These are phyloP conservation scores for Ladona fulva DNA, from an alignment of 1,140 invertebrate genomes.

Conservation along the genomic window DNA sequence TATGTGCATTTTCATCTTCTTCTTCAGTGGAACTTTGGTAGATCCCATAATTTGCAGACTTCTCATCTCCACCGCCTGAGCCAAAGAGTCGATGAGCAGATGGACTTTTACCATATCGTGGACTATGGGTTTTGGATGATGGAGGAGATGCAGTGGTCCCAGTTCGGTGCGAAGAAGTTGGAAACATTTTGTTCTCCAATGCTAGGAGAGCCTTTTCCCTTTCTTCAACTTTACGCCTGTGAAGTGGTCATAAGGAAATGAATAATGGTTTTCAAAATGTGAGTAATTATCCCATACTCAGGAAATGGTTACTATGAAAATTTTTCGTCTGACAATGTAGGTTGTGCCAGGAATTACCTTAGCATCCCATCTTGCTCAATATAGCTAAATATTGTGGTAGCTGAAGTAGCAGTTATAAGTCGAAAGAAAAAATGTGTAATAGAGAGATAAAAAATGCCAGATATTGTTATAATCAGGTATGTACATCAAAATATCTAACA, in stretches of 20 bases:
- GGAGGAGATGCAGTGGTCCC: neutral
- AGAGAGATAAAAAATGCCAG: no score
- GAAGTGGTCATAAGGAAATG: neutral
- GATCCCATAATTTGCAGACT: neutral
- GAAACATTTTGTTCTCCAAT: slow-evolving; percentile 3
- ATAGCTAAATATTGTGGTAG: no score
- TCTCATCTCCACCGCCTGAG: neutral
- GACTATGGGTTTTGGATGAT: neutral
- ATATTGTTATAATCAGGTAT: no score
- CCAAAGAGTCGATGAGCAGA: neutral
- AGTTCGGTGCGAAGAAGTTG: neutral
- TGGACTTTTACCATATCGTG: neutral
- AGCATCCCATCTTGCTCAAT: no score
- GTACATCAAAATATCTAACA: no score
- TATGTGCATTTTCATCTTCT: slow-evolving; percentile 30
- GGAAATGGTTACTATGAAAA: no score
- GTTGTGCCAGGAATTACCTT: no score
- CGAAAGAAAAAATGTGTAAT: no score
- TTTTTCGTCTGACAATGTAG: no score
- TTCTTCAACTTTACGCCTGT: neutral
- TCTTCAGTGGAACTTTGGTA: neutral
- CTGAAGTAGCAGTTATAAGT: no score
- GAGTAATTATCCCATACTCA: no score
- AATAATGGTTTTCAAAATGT: neutral
- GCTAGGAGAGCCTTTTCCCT: neutral